phyloP scores from a whole-genome alignment of 2,888 invertebrate genomes.

The Drosophila lacicola region DNA sequence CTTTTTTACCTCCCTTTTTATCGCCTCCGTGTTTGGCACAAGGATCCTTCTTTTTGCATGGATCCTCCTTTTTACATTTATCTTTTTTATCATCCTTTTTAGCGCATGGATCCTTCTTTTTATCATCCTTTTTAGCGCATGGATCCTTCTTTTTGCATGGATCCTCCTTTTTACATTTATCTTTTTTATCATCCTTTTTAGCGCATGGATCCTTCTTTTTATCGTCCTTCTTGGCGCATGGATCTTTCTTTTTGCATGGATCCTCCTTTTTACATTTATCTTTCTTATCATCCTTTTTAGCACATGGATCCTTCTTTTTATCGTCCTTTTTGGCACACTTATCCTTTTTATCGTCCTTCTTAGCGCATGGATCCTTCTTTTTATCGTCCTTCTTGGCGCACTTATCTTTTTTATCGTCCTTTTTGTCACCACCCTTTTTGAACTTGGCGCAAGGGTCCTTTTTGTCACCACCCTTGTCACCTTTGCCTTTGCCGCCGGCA shows the following conservation, averaged over 20 bases:
- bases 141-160: slow-evolving; percentile 25
- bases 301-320: slow-evolving; percentile 35
- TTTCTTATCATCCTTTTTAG: slow-evolving; percentile 10
- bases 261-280: slow-evolving; percentile 2
- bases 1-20: not conserved
- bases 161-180: slow-evolving; percentile 2
- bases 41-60: slow-evolving; percentile 18
- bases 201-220: slow-evolving; percentile 26
- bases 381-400: slow-evolving; percentile 4
- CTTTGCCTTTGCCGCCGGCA: not conserved
- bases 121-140: slow-evolving; percentile 20
- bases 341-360: slow-evolving; percentile 11
- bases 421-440: slow-evolving; percentile 16
- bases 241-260: not conserved
- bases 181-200: slow-evolving; percentile 10
- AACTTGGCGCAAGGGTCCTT: slow-evolving; percentile 20
- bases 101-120: slow-evolving; percentile 28
- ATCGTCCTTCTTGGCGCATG: slow-evolving; percentile 1
- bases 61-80: slow-evolving; percentile 18
- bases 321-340: not conserved
- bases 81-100: slow-evolving; percentile 3
- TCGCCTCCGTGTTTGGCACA: too few relatives aligned
- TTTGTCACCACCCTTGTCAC: not conserved
- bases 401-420: slow-evolving; percentile 1
- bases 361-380: slow-evolving; percentile 34